Evolutionary conservation across 2,888 invertebrate genomes (phyloP).

Genomic region (Sclerodermus sp.): DNA sequence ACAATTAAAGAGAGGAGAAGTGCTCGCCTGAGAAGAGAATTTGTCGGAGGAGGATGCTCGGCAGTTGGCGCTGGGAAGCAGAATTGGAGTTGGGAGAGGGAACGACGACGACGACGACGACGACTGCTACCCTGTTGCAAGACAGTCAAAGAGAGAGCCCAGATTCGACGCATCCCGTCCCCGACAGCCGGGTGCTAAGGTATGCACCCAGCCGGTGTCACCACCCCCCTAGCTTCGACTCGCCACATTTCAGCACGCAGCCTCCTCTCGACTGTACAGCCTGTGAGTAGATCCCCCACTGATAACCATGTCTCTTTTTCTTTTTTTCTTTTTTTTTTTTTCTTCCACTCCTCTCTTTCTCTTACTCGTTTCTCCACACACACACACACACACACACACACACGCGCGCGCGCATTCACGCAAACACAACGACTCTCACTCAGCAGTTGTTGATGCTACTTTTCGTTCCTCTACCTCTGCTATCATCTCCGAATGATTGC

Average conservation of each 20-base stretch:
- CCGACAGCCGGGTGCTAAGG: conserved; percentile 56
- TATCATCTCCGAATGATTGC: too few species aligned
- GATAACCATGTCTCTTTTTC: too few species aligned
- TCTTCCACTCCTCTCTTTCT: too few species aligned
- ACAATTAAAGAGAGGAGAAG: conserved; percentile 41
- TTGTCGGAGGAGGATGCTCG: conserved; percentile 54
- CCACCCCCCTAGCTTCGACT: conserved; percentile 46
- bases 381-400: too few species aligned
- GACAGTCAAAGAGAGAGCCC: conserved; percentile 46
- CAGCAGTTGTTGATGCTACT: too few species aligned
- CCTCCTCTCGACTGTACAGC: conserved; percentile 53
- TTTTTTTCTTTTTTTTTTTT: too few species aligned
- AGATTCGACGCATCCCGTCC: conserved; percentile 52
- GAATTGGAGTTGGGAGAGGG: conserved; percentile 52
- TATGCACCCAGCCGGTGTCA: conserved; percentile 56
- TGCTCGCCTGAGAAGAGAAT: conserved; percentile 46
- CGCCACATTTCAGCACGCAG: conserved; percentile 50
- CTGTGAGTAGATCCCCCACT: conserved; percentile 40
- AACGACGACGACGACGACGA: neutral
- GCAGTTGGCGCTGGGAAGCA: conserved; percentile 53
- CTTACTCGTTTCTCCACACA: too few species aligned
- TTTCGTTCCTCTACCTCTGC: too few species aligned
- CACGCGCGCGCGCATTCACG: too few species aligned
- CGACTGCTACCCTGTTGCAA: conserved; percentile 34
- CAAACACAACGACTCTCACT: too few species aligned